Percentiles rank a stretch among this genome's conserved stretches.
Evolutionary conservation across 2,888 invertebrate genomes (phyloP).

Genomic region (Steinernema carpocapsae): DNA sequence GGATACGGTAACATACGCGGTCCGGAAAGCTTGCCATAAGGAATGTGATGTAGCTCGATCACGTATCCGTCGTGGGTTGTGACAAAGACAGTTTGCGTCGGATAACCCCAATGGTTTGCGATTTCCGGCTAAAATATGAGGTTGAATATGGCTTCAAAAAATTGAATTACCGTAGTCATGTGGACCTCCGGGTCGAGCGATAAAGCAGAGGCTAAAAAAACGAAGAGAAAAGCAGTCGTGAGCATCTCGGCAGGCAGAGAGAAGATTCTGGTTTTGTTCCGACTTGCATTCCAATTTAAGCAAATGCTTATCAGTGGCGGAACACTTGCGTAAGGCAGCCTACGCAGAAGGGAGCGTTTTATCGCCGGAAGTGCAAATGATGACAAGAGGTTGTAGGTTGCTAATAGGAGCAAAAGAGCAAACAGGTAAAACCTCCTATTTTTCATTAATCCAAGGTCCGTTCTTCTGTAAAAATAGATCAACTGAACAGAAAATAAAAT

Average conservation of each 20-base stretch:
- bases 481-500: too few relatives aligned
- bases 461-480: too few relatives aligned
- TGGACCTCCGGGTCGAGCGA: background rate
- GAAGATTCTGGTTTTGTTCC: too few relatives aligned
- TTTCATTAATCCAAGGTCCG: too few relatives aligned
- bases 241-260: too few relatives aligned
- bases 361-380: background rate
- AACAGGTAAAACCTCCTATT: too few relatives aligned
- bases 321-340: background rate
- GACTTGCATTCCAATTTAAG: background rate
- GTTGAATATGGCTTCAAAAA: background rate
- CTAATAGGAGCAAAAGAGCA: too few relatives aligned
- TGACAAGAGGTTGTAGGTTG: too few relatives aligned
- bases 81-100: background rate
- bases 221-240: background rate
- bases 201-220: background rate
- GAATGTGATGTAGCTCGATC: slow-evolving; percentile 9
- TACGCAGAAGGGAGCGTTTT: background rate
- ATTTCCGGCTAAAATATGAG: background rate
- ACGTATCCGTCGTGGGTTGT: slow-evolving; percentile 1
- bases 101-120: slow-evolving; percentile 14
- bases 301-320: background rate
- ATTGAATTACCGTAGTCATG: background rate
- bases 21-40: background rate
- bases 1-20: background rate